A percentile compares a stretch with the other conserved stretches of the same genome.
Evolutionary conservation across 2,888 invertebrate species (phyloP).

Genomic region (Zygogramma bicolorata): DNA sequence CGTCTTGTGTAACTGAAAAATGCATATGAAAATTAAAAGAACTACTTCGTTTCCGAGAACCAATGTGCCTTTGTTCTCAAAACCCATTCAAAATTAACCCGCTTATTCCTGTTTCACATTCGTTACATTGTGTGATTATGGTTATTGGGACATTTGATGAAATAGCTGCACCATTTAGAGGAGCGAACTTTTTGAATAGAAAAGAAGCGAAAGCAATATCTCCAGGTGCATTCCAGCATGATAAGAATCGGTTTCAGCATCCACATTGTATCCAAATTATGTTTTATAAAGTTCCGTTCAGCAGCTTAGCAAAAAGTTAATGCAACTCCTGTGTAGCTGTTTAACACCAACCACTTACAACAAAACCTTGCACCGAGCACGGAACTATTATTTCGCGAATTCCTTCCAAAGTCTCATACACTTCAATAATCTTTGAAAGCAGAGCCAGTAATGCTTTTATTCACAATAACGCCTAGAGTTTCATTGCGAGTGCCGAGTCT

Average conservation of each 20-base stretch:
- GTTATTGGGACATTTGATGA: too few species aligned
- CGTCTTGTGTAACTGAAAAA: too few species aligned
- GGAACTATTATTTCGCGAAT: conserved; percentile 22
- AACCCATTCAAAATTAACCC: too few species aligned
- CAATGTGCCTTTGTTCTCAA: too few species aligned
- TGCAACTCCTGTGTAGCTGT: conserved; percentile 22
- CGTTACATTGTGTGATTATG: too few species aligned
- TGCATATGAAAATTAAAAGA: too few species aligned
- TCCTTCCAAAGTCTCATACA: conserved; percentile 20
- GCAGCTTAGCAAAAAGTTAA: conserved; percentile 14
- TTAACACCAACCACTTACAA: conserved; percentile 16
- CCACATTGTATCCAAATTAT: conserved; percentile 11
- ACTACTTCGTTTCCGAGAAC: too few species aligned
- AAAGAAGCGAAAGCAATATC: background rate
- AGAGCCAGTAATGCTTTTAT: conserved; percentile 40
- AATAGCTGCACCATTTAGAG: too few species aligned
- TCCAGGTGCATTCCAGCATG: background rate
- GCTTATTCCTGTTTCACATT: too few species aligned
- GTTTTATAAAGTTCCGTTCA: conserved; percentile 4
- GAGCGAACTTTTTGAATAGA: background rate
- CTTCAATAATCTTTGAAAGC: conserved; percentile 27
- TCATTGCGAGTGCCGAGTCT: conserved; percentile 24
- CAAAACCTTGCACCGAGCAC: conserved; percentile 12
- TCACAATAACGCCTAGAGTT: conserved; percentile 35
- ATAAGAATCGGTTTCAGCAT: background rate